Evolutionary conservation across 2,888 invertebrate genomes (phyloP), one percentile per base, ranked within the genome.

Genomic region (Sinopyrophorus schimmeli): DNA sequence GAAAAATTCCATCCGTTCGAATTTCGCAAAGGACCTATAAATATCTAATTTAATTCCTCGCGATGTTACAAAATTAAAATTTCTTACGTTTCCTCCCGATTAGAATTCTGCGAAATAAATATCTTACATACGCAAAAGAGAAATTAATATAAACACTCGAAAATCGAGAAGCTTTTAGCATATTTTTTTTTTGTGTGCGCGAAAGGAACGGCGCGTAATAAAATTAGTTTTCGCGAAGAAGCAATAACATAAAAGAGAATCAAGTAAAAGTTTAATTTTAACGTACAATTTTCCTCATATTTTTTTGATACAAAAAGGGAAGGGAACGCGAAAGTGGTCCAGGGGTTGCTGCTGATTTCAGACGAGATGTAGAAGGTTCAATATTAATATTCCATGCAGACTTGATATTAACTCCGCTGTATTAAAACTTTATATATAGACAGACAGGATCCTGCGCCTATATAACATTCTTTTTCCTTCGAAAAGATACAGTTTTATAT

Each of bases 321-420:
- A 27, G 38, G 49, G 54, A 31, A 53, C 40, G 54, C 41, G 54
- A 51, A 50, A 49, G 50, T 55, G 56, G 43, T 43, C 43, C 47
- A 46, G 47, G 55, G 48, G 47, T 44, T 23, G 55, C 54, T 49
- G 55, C 54, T 49, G 53, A 54, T 54, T 54, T 52, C 51, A 39
- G 42, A 43, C 26, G 48, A 46, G 54, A 56, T 50, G 55, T 54
- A 54, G 57, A 57, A 58, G 55, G 51, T 59, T 58, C 60, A 58
- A 60, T 61, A 60, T 61, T 61, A 61, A 61, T 59, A 61, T 60
- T 60, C 61, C 58, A 55, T 55, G 52, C 59, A 58, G 59, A 50
- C 59, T 56, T 54, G 57, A 61, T 61, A 61, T 61, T 61, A 61
- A 61, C 61, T 61, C 55, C 41, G 58, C 61, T 59, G 59, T 58